Evolutionary conservation across 2,797 vertebrate genomes (phyloP), one percentile per base, ranked within the genome.

Genomic region (Botia almorhae): DNA sequence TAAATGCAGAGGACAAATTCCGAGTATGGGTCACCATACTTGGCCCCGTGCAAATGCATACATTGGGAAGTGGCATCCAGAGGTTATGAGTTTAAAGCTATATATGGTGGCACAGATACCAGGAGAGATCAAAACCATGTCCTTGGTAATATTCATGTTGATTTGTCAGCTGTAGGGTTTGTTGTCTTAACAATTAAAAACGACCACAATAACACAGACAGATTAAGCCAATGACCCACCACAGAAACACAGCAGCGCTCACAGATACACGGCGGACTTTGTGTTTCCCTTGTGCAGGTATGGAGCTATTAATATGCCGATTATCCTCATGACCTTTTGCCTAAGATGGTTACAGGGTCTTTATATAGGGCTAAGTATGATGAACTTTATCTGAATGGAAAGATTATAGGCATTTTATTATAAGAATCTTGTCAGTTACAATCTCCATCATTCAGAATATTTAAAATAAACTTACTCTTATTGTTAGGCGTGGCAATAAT

Each of bases 251-350:
- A n/a, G 33, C 8, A 26, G 21, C 51, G 23, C 58, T 51, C 50
- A 70, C 36, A 43, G 39, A n/a, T 74, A 19, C 5, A 55, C 63
- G 21, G 10, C 68, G 68, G 55, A 67, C 74, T 70, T 79, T 74
- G 56, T 73, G 19, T 80, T 74, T 76, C 60, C 58, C 36, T 81
- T 74, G 60, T 69, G 64, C 71, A 82, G 69, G 71, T 81, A 81
- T 76, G 78, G 82, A 87, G 86, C 86, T 90, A 86, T 88, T 91
- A 86, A 90, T 88, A 85, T 90, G 86, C 82, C 88, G 89, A 91
- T 94, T 92, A 94, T 92, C 88, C 87, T 74, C 83, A 39, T 91
- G 92, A 94, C 93, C 92, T 93, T 93, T 94, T 92, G 87, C 87
- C 88, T 91, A 91, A 93, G 86, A 86, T 93, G 89, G 91, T 91